Base-by-base conservation (phyloP, 1,140 invertebrate species). In the Penaeus chinensis region DNA sequence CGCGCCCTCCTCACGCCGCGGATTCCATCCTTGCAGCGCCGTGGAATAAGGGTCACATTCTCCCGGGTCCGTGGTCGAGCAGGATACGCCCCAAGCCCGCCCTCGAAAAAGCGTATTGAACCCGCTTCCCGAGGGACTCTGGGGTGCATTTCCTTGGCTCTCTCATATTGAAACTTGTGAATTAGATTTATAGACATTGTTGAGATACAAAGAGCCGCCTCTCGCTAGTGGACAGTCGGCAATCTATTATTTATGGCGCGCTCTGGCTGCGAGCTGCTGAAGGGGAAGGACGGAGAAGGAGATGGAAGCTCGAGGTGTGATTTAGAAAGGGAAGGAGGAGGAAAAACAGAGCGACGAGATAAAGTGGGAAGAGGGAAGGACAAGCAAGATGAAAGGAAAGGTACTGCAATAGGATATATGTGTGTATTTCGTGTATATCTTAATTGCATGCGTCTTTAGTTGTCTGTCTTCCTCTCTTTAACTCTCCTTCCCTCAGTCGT, bases 131-230 rank as follows among this genome's bases (percentile, higher is more conserved):
- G 2, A 60, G 87, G 87, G 87, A 89, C 32, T 42, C 32, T 79
- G 27, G 79, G 83, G 27, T 89, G 83, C 82, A 89, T 82, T 85
- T 89, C 71, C 82, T 83, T 42, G 37, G 77, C 76, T 80, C 76
- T 81, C 62, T 79, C 62, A 85, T 85, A 89, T 89, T 85, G 82
- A 89, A 89, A 89, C 88, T 85, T 89, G 83, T 82, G 88, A 89
- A 89, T 89, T 89, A 89, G 88, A 89, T 89, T 89, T 89, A 89
- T 89, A 63, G 88, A 89, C 88, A 89, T 89, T 89, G 88, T 89
- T 89, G 88, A 82, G 42, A 77, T 66, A 89, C 88, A 89, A 89
- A 89, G 88, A 66, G n/a, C n/a, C 47, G 83, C 78, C 88, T 81
- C 62, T 89, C 88, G 83, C 60, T 54, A 65, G 83, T 84, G 88